Evolutionary conservation across 2,113 vertebrate genomes (phyloP), one percentile per base, ranked within the genome.

Genomic region (Oostethus manadensis): DNA sequence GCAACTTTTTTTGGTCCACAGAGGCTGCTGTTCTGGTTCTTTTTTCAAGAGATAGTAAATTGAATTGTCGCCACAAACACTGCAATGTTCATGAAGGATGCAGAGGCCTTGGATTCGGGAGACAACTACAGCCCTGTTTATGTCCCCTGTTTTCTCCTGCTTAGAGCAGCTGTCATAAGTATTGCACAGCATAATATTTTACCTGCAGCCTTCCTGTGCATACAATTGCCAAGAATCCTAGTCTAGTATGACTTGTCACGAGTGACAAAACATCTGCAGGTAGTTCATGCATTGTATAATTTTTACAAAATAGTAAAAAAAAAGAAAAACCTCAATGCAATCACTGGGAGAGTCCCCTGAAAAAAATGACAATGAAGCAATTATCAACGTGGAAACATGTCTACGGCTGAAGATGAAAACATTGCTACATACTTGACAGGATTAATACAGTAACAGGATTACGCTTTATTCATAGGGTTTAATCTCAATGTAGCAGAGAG

Each of bases 101-200:
- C 11, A 3, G 22, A 38, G 26, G 60, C 74, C 63, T 71, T 66
- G 68, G 63, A 66, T 22, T 13, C 8, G 44, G 47, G 29, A 58
- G 56, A 67, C 18, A 64, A 51, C 42, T 35, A 38, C 33, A 79
- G 62, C 56, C n/a, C 8, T 56, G 59, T 77, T 70, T 68, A 42
- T 69, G 54, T 23, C 43, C 60, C 55, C 56, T 42, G 35, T 50
- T 73, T 72, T 58, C 49, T 61, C 58, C 67, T 58, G 50, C 64
- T 65, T 46, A 72, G 70, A 70, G 72, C 67, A 78, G 74, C 80
- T 72, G 81, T 77, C 75, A 83, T 60, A 73, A 56, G 44, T 18
- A 54, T 47, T 68, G 44, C 20, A 21, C 57, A 14, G 47, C 42
- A 64, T 64, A 69, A 80, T 78, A 70, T 68, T 74, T 79, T 64